Conservation (phyloP, 1,140 invertebrate species). For the Caligus rogercresseyi region DNA sequence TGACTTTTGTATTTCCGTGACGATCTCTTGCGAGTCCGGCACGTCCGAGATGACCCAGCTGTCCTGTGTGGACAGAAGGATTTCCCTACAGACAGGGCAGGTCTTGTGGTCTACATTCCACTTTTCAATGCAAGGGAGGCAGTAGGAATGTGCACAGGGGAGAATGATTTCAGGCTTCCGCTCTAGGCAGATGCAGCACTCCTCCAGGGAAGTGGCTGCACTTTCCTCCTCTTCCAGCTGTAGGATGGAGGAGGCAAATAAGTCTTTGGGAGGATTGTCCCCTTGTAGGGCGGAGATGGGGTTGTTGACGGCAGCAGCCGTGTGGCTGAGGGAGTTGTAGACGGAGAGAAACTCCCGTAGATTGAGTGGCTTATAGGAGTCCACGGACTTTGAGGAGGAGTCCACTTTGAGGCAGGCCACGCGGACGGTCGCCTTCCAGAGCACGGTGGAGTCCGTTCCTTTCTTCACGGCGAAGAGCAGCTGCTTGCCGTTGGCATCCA, state of each 20-base stretch:
- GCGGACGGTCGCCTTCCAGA: conserved; percentile 48
- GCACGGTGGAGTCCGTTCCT: conserved; percentile 40
- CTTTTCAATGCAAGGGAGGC: conserved; percentile 45
- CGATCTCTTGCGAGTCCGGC: conserved; percentile 30
- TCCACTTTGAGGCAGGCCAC: conserved; percentile 45
- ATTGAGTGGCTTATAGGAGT: conserved; percentile 38
- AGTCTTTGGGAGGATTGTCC: conserved; percentile 11
- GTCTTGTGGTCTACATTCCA: conserved; percentile 43
- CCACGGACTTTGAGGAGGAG: conserved; percentile 32
- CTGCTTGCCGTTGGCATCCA: conserved; percentile 18
- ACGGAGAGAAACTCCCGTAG: conserved; percentile 40
- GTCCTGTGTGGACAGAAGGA: conserved; percentile 40
- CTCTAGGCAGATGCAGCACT: conserved; percentile 53
- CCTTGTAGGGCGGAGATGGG: background rate
- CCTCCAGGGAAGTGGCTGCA: conserved; percentile 27
- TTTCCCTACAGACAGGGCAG: conserved; percentile 45
- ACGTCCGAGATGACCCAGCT: conserved; percentile 46
- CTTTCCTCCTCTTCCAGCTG: conserved; percentile 27
- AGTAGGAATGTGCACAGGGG: conserved; percentile 47
- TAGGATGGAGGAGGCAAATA: conserved; percentile 28
- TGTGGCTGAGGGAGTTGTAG: conserved; percentile 4
- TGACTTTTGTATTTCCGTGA: conserved; percentile 16
- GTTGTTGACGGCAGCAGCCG: conserved; percentile 7
- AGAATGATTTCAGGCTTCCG: conserved; percentile 42
- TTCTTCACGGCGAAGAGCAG: conserved; percentile 44